Conservation (phyloP, 1,140 invertebrate species). For the Pseudomyrmex cubaensis region DNA sequence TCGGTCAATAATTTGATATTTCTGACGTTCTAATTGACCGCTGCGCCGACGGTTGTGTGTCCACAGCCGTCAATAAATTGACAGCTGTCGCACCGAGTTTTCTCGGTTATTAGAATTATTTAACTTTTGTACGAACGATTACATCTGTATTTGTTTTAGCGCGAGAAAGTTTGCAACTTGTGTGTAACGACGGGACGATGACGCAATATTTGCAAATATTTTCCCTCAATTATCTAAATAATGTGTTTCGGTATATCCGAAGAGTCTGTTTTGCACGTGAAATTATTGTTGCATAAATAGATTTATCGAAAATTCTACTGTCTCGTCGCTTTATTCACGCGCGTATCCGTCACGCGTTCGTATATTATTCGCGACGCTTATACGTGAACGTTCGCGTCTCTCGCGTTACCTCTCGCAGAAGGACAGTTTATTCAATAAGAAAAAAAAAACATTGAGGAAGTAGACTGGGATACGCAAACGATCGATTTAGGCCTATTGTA, state of each 20-base stretch:
- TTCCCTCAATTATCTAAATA: not conserved
- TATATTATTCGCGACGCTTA: not conserved
- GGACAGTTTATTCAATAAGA: not conserved
- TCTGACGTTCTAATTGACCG: constrained; percentile 23
- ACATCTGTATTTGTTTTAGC: not conserved
- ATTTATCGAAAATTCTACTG: too few species aligned
- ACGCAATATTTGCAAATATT: not conserved
- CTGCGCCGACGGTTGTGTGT: not conserved
- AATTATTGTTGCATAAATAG: too few species aligned
- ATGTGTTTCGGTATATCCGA: not conserved
- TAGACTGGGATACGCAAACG: not conserved
- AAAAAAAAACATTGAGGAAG: not conserved
- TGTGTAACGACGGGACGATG: not conserved
- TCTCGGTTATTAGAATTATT: not conserved
- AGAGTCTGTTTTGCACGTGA: too few species aligned
- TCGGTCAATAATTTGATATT: constrained; percentile 19
- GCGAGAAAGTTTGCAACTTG: not conserved
- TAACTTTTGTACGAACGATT: not conserved
- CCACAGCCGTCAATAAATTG: not conserved
- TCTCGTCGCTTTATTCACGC: too few species aligned
- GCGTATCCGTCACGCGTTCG: too few species aligned
- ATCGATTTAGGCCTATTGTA: constrained; percentile 35
- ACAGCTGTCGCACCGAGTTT: constrained; percentile 31
- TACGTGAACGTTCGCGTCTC: not conserved
- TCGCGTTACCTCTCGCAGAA: too few species aligned